Base-by-base conservation (phyloP, 2,113 vertebrate genomes). In the Hepsetus odoe region DNA sequence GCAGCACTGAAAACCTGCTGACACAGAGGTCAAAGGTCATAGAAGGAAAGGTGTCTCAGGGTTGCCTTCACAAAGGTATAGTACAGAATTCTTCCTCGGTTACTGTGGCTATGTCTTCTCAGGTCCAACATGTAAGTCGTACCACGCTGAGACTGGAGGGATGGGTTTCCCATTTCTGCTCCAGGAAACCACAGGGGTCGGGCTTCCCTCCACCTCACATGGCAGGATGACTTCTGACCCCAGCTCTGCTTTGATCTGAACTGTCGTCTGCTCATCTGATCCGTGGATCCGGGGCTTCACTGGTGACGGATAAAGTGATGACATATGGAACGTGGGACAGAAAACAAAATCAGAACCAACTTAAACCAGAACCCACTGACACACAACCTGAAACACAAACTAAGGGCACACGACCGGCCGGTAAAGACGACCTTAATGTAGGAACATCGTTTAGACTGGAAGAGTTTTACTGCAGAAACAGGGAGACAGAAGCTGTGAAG, bases 131-230 rank as follows among this genome's bases (percentile, higher is more conserved):
- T 4, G 35, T 14, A 38, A 44, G 20, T 24, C 82, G 91, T 90
- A 98, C 97, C 96, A 94, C 0, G 85, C 56, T 0, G 90, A 86
- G 82, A 91, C 0, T 0, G 92, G 89, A 5, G 91, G 91, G 85
- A 98, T 87, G 0, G 85, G 92, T 20, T 70, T 90, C 4, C 91
- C 89, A 20, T 95, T 94, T 75, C 89, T 91, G 51, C 86, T 95
- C 97, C 97, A 98, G 3, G 90, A 86, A 74, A 97, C 91, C 30
- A 94, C 30, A 0, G 96, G 96, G 24, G 91, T 80, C 0, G 97
- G 97, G 28, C 71, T 83, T 16, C 96, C 97, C 1, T 92, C 84
- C 44, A 80, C 94, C 67, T 97, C 93, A 0, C 97, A 98, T 40
- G 92, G 94, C 49, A 98, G 90, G 46, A 91, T 92, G 76, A 93